These are phyloP conservation scores for Psittacula cyanocephala DNA, from an alignment of 2,113 vertebrate genomes.

Conservation along the genomic window DNA sequence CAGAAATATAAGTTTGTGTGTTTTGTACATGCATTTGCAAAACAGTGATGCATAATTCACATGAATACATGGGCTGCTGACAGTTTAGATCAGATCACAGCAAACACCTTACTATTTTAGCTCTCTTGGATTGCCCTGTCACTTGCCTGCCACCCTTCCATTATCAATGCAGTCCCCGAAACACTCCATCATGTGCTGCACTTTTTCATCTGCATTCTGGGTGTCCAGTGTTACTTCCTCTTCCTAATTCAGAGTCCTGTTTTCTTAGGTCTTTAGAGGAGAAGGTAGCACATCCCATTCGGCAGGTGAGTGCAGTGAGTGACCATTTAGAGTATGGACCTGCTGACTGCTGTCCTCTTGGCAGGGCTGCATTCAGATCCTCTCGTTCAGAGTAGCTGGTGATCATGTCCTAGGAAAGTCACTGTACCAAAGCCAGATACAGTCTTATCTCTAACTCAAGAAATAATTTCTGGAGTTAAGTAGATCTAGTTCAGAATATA, in stretches of 20 bases:
- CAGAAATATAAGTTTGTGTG: rapidly evolving
- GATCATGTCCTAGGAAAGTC: neutral
- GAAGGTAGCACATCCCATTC: neutral
- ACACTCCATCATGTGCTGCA: neutral
- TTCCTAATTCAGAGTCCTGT: rapidly evolving
- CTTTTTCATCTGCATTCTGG: neutral
- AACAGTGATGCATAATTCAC: neutral
- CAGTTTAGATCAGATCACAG: neutral
- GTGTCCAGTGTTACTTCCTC: neutral
- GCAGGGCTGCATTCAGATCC: neutral
- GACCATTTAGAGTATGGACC: rapidly evolving
- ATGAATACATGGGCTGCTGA: neutral
- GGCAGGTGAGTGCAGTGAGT: neutral
- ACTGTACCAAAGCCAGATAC: neutral
- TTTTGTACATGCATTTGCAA: neutral
- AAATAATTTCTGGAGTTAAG: neutral
- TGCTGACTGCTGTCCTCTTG: neutral
- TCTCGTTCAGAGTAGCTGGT: neutral
- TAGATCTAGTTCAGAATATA: neutral
- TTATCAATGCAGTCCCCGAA: neutral
- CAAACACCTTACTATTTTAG: neutral
- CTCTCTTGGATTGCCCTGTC: neutral
- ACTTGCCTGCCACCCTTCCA: neutral
- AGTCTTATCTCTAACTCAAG: neutral
- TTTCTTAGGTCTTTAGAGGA: neutral